Conservation (phyloP, 2,797 vertebrate species). For the Aplochiton taeniatus region DNA sequence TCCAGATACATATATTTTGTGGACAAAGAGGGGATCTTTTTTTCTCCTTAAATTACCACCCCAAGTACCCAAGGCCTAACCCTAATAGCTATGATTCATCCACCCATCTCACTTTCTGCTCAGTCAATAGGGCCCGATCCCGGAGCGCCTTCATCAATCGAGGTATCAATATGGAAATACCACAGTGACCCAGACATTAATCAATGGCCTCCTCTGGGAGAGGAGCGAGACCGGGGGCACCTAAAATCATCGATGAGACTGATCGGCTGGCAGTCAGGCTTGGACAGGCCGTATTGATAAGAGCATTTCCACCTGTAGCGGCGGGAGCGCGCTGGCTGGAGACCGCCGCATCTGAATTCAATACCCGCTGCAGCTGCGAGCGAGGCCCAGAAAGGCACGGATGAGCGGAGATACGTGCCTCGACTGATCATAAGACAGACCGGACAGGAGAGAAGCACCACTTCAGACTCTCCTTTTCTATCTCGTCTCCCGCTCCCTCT, state of each 20-base stretch:
- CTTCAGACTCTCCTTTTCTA: slow-evolving; percentile 38
- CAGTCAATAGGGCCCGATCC: slow-evolving; percentile 74
- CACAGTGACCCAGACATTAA: slow-evolving; percentile 77
- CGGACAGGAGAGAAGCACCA: slow-evolving; percentile 29
- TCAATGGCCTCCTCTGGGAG: slow-evolving; percentile 74
- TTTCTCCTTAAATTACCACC: too few species aligned
- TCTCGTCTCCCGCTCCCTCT: too few species aligned
- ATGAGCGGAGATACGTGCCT: slow-evolving; percentile 76
- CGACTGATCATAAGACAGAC: slow-evolving; percentile 73
- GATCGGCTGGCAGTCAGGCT: slow-evolving; percentile 66
- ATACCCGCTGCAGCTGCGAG: slow-evolving; percentile 68
- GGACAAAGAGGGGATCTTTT: too few species aligned
- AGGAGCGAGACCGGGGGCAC: slow-evolving; percentile 51
- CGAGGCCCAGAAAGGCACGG: slow-evolving; percentile 71
- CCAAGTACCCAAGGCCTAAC: too few species aligned
- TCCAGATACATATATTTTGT: too few species aligned
- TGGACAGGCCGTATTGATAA: slow-evolving; percentile 73
- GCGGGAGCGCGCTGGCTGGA: slow-evolving; percentile 36
- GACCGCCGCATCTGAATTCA: slow-evolving; percentile 74
- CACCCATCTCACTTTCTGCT: slow-evolving; percentile 65
- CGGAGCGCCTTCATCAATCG: slow-evolving; percentile 78
- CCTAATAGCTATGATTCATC: too few species aligned
- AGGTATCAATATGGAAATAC: slow-evolving; percentile 82
- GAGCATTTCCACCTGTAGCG: slow-evolving; percentile 75
- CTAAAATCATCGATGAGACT: slow-evolving; percentile 75